Conservation (phyloP, 2,888 invertebrate genomes). For the Melinaea menophilus region DNA sequence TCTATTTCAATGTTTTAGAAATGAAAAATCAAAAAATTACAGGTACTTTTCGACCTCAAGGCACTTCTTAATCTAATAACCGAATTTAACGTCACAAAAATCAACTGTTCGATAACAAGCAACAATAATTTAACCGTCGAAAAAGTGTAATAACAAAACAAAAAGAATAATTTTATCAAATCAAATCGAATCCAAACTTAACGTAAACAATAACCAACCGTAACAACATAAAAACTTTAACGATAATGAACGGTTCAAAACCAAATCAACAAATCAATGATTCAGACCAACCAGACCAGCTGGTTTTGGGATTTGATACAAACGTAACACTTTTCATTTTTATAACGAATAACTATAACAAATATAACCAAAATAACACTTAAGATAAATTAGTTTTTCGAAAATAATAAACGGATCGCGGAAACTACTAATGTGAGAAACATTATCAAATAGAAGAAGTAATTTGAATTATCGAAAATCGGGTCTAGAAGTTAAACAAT, state of each 20-base stretch:
- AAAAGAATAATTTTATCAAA: slow-evolving; percentile 12
- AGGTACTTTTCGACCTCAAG: no score
- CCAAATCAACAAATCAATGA: slow-evolving; percentile 30
- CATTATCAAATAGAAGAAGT: no score
- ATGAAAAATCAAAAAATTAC: no score
- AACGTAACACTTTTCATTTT: slow-evolving; percentile 11
- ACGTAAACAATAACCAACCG: slow-evolving; percentile 19
- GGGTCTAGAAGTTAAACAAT: slow-evolving; percentile 9
- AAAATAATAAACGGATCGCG: background rate
- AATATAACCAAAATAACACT: slow-evolving; percentile 27
- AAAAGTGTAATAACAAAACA: slow-evolving; percentile 20
- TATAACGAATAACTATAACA: slow-evolving; percentile 1
- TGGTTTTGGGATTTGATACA: slow-evolving; percentile 18
- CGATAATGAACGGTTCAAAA: slow-evolving; percentile 16
- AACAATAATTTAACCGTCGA: background rate
- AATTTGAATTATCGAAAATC: background rate
- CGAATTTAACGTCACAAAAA: slow-evolving; percentile 13
- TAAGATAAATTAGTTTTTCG: slow-evolving; percentile 4
- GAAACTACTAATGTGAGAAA: no score
- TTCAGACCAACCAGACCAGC: slow-evolving; percentile 28
- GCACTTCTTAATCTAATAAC: no score
- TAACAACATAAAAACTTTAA: slow-evolving; percentile 8
- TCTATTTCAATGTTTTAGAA: no score
- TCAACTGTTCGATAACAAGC: slow-evolving; percentile 24
- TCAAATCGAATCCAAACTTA: slow-evolving; percentile 34